These are phyloP conservation scores for Hirundichthys speculiger DNA, from an alignment of 2,113 vertebrate species.

Conservation along the genomic window DNA sequence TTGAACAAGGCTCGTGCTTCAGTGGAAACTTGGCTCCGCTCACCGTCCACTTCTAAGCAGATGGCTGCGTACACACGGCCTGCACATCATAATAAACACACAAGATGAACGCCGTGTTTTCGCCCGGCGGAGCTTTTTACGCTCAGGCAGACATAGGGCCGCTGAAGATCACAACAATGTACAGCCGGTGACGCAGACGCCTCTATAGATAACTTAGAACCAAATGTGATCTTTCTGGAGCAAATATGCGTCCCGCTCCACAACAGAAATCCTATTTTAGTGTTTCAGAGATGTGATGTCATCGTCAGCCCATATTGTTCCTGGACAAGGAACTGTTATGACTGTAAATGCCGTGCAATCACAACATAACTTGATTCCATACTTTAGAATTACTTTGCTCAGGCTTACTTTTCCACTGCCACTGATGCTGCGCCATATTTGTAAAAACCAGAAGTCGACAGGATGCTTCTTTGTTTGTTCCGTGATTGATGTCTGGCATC, in stretches of 20 bases:
- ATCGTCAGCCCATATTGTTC: not conserved
- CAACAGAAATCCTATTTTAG: not conserved
- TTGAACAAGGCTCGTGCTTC: constrained; percentile 29
- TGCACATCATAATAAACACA: constrained; percentile 77
- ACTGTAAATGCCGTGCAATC: too few species aligned
- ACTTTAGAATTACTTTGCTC: too few species aligned
- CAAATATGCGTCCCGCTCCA: constrained; percentile 5
- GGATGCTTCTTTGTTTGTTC: too few species aligned
- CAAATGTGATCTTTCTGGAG: constrained; percentile 24
- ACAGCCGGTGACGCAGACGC: constrained; percentile 51
- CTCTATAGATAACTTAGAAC: constrained; percentile 16
- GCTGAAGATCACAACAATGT: constrained; percentile 17
- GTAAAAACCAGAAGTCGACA: too few species aligned
- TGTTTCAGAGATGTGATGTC: constrained; percentile 37
- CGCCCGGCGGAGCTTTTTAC: constrained; percentile 12
- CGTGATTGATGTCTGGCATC: too few species aligned
- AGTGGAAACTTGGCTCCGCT: constrained; percentile 78
- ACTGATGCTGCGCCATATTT: too few species aligned
- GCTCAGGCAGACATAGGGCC: constrained; percentile 8
- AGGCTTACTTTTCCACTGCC: not conserved
- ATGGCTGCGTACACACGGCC: constrained; percentile 68
- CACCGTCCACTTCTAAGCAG: constrained; percentile 61
- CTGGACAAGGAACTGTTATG: constrained; percentile 7
- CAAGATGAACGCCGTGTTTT: constrained; percentile 46
- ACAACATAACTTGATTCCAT: too few species aligned